A percentile compares a stretch with the other conserved stretches of the same genome.
phyloP scores from a whole-genome alignment of 2,797 vertebrate species.

The Iguana delicatissima region DNA sequence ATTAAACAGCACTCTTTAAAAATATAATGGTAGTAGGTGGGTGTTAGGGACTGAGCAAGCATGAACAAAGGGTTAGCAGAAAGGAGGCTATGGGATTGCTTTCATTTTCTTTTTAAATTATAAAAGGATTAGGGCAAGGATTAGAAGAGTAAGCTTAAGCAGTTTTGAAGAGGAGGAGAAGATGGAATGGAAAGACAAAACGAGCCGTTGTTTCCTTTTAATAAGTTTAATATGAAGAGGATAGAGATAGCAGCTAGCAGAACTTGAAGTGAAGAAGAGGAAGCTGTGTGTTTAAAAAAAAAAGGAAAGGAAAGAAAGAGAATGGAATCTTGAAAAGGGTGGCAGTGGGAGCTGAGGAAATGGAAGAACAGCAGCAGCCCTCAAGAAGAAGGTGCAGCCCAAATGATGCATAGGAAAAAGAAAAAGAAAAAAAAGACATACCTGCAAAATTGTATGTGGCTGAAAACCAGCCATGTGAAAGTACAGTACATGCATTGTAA shows the following conservation, averaged over 20 bases:
- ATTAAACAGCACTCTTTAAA: conserved; percentile 53
- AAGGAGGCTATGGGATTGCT: conserved; percentile 46
- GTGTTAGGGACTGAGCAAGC: conserved; percentile 21
- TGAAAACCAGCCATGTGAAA: neutral
- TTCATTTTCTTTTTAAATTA: conserved; percentile 58
- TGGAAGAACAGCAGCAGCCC: neutral
- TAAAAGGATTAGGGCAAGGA: conserved; percentile 55
- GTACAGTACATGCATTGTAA: neutral
- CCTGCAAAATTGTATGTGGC: neutral
- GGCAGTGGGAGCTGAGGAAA: neutral
- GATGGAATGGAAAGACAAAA: conserved; percentile 48
- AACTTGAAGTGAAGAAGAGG: conserved; percentile 30
- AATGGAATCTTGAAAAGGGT: neutral
- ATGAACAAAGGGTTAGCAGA: conserved; percentile 56
- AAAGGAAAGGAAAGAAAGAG: neutral
- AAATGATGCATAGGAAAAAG: neutral
- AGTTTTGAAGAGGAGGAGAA: conserved; percentile 45
- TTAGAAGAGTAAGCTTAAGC: conserved; percentile 38
- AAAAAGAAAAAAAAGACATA: too few relatives aligned
- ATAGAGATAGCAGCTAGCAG: conserved; percentile 16
- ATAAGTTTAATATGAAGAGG: conserved; percentile 46
- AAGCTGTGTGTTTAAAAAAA: neutral
- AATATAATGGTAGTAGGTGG: conserved; percentile 37
- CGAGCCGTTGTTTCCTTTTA: conserved; percentile 41
- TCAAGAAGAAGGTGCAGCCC: neutral